Conservation (phyloP, 2,797 vertebrate species). For the Enteromius viviparus region DNA sequence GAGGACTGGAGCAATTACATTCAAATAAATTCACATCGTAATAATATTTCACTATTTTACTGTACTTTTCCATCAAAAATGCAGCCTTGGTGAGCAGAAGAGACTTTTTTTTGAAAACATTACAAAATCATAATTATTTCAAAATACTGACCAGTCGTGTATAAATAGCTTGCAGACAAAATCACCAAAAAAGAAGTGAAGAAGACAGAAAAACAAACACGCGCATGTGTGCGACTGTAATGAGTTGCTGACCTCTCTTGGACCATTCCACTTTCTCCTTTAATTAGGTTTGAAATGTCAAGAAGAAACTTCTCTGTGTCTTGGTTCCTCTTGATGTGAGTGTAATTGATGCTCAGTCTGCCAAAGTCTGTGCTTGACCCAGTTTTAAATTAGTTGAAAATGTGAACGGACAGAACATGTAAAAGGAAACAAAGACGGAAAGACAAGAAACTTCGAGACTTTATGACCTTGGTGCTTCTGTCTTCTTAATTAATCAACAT, state of each 20-base stretch:
- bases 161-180: conserved; percentile 11
- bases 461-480: conserved; percentile 52
- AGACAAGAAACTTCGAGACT: conserved; percentile 50
- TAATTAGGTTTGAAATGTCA: conserved; percentile 80
- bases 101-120: background rate
- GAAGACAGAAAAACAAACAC: background rate
- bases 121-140: background rate
- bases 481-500: conserved; percentile 53
- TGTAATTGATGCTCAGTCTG: conserved; percentile 37
- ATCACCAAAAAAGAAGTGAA: background rate
- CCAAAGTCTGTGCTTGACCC: conserved; percentile 60
- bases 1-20: background rate
- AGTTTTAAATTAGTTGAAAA: conserved; percentile 62
- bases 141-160: background rate
- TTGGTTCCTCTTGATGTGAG: conserved; percentile 20
- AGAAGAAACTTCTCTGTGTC: conserved; percentile 60
- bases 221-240: conserved; percentile 53
- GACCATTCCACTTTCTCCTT: conserved; percentile 66
- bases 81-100: background rate
- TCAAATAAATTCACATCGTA: background rate
- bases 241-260: conserved; percentile 60
- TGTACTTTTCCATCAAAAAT: background rate
- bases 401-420: conserved; percentile 58
- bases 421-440: background rate
- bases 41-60: background rate